phyloP scores from a whole-genome alignment of 92 coral and sea anemone genomes.

The Anthopleura xanthogrammica region DNA sequence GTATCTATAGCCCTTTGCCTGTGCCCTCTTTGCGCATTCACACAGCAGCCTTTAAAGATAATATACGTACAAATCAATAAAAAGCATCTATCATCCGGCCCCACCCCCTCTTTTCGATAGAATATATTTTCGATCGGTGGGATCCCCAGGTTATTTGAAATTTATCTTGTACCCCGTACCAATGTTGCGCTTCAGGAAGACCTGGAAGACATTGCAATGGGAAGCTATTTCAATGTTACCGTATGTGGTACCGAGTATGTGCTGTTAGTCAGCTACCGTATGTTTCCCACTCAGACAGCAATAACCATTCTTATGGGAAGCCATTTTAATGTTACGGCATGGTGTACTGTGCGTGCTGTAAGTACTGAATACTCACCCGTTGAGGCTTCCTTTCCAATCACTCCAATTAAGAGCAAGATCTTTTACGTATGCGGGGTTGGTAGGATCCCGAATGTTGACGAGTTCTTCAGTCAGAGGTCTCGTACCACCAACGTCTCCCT shows the following conservation, averaged over 20 bases:
- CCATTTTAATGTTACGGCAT: too few relatives aligned
- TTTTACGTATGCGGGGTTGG: neutral
- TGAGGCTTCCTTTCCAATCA: neutral
- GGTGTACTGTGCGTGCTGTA: too few relatives aligned
- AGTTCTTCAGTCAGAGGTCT: slow-evolving; percentile 6
- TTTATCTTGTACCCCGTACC: neutral
- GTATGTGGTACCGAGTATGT: too few relatives aligned
- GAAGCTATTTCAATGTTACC: too few relatives aligned
- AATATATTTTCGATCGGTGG: neutral
- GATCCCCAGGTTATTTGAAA: neutral
- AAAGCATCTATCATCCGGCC: neutral
- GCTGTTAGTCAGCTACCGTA: too few relatives aligned
- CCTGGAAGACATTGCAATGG: too few relatives aligned
- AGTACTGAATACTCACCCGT: neutral
- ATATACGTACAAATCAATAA: neutral
- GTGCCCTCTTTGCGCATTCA: slow-evolving; percentile 4
- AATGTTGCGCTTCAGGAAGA: too few relatives aligned
- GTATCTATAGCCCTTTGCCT: neutral
- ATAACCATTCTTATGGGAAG: too few relatives aligned
- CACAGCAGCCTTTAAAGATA: slow-evolving; percentile 1
- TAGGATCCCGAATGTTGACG: slow-evolving; percentile 12
- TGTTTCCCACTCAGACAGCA: too few relatives aligned
- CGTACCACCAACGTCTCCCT: too few relatives aligned
- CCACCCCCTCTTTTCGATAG: neutral
- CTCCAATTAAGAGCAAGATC: neutral